Conservation (phyloP, 2,888 invertebrate species). For the Ormyrus labotus region DNA sequence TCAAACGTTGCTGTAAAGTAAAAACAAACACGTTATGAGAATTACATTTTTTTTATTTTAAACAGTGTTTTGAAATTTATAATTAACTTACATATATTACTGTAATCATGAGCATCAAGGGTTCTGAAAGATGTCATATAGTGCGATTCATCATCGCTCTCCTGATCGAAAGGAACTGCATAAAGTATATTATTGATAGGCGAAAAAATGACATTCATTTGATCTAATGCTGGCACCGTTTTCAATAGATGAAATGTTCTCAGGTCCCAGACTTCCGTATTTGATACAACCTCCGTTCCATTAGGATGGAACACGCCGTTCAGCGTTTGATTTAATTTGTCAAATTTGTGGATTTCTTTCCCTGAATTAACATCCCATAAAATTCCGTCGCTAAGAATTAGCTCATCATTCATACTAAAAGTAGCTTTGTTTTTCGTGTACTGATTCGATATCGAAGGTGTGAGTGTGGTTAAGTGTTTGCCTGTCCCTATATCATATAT, state of each 20-base stretch:
- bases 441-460: conserved; percentile 90
- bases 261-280: conserved; percentile 99
- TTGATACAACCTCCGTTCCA: conserved; percentile 96
- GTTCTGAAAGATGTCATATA: conserved; percentile 96
- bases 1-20: conserved; percentile 88
- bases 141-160: conserved; percentile 84
- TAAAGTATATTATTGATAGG: conserved; percentile 91
- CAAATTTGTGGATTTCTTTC: conserved; percentile 96
- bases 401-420: conserved; percentile 94
- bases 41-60: neutral
- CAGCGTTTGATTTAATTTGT: conserved; percentile 95
- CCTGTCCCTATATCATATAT: conserved; percentile 94
- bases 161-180: conserved; percentile 88
- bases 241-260: conserved; percentile 94
- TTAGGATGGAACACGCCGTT: conserved; percentile 98
- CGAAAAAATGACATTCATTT: conserved; percentile 93
- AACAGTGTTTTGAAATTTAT: neutral
- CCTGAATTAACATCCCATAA: conserved; percentile 94
- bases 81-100: conserved; percentile 85
- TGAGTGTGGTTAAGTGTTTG: conserved; percentile 83
- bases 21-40: neutral
- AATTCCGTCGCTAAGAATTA: conserved; percentile 95
- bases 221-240: conserved; percentile 95
- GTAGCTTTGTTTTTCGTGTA: conserved; percentile 96
- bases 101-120: conserved; percentile 94